Evolutionary conservation across 2,797 vertebrate species (phyloP), one percentile per base, ranked within the genome.

Genomic region (Liparis tanakae): DNA sequence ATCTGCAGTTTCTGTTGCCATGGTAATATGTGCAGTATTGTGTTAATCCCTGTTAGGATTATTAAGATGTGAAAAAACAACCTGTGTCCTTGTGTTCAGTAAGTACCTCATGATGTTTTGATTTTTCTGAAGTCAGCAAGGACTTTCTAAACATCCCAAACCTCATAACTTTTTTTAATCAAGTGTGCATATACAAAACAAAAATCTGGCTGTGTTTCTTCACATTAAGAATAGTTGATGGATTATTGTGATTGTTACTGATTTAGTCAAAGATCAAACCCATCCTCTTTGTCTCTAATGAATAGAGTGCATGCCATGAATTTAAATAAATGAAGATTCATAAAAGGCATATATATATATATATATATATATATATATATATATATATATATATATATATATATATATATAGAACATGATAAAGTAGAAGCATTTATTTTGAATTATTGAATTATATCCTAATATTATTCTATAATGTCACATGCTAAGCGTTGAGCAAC

Each of bases 251-350:
- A 10, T 39, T 37, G 54, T 65, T 50, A 22, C 34, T 54, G 22
- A 58, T 74, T 34, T 14, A 7, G 6, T 71, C 41, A 44, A 33
- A n/a, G 10, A 34, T 67, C 18, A 46, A 61, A 6, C 1, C 9
- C 73, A 79, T 78, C 62, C 50, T 65, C 9, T 69, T 55, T 71
- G 18, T 53, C 25, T 53, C 44, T 25, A 50, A 69, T 72, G 15
- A 78, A 75, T 1, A n/a, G 7, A 17, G 7, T 14, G 30, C 3
- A 33, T 13, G n/a, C 10, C n/a, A 10, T 3, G 1, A 57, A 55
- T 33, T 58, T 1, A 59, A 67, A 70, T 70, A 44, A 41, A 67
- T 1, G 13, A 44, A 74, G 53, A 58, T 50, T 70, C 17, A 6
- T 68, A 34, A 60, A 81, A 50, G 12, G 20, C 4, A 53, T 20